Percentiles rank a stretch among this genome's conserved stretches.
Conservation (phyloP, 2,113 vertebrate genomes). For the Heterotis niloticus region DNA sequence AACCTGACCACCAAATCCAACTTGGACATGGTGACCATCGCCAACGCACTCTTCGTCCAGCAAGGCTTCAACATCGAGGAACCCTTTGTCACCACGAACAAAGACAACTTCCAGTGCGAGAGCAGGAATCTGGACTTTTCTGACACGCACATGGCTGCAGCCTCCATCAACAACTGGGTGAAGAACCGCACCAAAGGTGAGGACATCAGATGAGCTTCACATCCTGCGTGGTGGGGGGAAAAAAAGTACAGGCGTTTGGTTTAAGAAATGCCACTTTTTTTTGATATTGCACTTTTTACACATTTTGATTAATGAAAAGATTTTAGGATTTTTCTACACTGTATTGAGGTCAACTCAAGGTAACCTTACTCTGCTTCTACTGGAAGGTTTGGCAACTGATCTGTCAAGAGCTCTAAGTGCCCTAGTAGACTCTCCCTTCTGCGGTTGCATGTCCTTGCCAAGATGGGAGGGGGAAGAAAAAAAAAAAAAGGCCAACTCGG, state of each 20-base stretch:
- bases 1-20: conserved; percentile 81
- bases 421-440: background rate
- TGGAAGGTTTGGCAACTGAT: background rate
- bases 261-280: too few species aligned
- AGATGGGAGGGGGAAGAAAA: background rate
- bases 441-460: background rate
- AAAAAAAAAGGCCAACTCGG: background rate
- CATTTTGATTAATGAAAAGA: too few species aligned
- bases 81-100: conserved; percentile 76
- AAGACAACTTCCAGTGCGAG: conserved; percentile 81
- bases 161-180: conserved; percentile 84
- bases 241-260: too few species aligned
- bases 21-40: conserved; percentile 79
- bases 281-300: too few species aligned
- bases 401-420: too few species aligned
- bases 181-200: conserved; percentile 84
- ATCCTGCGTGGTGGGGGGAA: too few species aligned
- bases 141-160: conserved; percentile 66
- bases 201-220: conserved; percentile 25
- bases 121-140: conserved; percentile 73
- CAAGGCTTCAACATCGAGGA: conserved; percentile 72
- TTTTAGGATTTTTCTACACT: too few species aligned
- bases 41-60: conserved; percentile 82
- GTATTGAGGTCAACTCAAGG: too few species aligned
- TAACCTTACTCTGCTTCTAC: background rate